Evolutionary conservation across 2,113 vertebrate genomes (phyloP).

Genomic region (Bufo bufo): DNA sequence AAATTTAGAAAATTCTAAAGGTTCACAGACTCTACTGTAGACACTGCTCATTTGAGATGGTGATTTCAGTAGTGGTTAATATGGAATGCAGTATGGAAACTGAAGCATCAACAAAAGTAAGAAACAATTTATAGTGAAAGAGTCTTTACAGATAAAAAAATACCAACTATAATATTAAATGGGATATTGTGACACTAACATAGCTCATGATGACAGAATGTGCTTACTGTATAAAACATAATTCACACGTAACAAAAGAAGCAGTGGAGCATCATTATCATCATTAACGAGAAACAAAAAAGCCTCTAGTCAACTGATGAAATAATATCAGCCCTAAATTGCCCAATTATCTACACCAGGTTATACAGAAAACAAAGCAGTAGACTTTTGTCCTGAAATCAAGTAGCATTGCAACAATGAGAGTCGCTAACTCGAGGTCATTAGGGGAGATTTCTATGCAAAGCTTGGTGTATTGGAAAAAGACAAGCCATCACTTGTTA

Average conservation of each 20-base stretch:
- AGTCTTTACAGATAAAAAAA: not conserved
- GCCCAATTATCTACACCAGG: conserved; percentile 52
- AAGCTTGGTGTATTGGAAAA: conserved; percentile 5
- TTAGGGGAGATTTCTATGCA: conserved; percentile 43
- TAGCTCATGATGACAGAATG: conserved; percentile 20
- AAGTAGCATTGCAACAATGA: conserved; percentile 23
- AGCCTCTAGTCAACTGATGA: conserved; percentile 43
- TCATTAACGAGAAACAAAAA: conserved; percentile 40
- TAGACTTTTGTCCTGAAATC: conserved; percentile 40
- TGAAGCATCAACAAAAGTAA: no score
- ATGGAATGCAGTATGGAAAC: no score
- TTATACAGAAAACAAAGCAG: conserved; percentile 31
- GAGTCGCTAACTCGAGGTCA: conserved; percentile 21
- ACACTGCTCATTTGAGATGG: no score
- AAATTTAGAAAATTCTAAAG: no score
- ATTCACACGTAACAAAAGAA: conserved; percentile 28
- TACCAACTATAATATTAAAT: not conserved
- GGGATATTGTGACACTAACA: not conserved
- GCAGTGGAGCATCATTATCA: conserved; percentile 33
- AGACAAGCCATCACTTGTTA: conserved; percentile 42
- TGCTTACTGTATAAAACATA: conserved; percentile 39
- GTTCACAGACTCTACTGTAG: no score
- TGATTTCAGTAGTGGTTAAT: no score
- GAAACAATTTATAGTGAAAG: not conserved
- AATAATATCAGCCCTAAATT: conserved; percentile 48